Percentiles rank a stretch among this genome's conserved stretches.
Evolutionary conservation across 92 coral and sea anemone genomes (phyloP).

Genomic region (Porites cylindrica): DNA sequence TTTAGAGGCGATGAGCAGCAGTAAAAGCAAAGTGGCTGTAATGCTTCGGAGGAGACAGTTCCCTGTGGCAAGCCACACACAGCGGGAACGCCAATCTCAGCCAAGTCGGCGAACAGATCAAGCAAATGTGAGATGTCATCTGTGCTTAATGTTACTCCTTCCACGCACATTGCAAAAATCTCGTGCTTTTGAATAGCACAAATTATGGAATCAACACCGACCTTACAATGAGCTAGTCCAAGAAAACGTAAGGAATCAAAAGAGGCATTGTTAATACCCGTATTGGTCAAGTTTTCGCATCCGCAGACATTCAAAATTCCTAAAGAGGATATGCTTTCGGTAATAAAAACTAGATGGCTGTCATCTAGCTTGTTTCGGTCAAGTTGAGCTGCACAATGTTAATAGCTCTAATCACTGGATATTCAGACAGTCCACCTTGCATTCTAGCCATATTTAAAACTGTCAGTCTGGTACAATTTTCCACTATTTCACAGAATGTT

Average conservation of each 20-base stretch:
- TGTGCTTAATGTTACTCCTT: not conserved
- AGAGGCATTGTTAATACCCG: not conserved
- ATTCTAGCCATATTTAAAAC: slow-evolving; percentile 12
- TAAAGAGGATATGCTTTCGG: not conserved
- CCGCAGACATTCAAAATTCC: slow-evolving; percentile 7
- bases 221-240: not conserved
- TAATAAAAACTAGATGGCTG: not conserved
- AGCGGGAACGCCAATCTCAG: slow-evolving; percentile 15
- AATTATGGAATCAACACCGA: slow-evolving; percentile 2
- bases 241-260: not conserved
- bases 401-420: not conserved
- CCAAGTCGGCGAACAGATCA: not conserved
- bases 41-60: slow-evolving; percentile 8
- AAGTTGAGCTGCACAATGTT: slow-evolving; percentile 3
- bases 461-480: not conserved
- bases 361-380: slow-evolving; percentile 13
- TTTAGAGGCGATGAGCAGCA: not conserved
- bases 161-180: slow-evolving; percentile 13
- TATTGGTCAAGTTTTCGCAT: not conserved
- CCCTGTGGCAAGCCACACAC: slow-evolving; percentile 5
- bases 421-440: not conserved
- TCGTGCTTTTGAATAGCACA: slow-evolving; percentile 4
- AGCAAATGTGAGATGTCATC: not conserved
- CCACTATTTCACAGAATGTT: not conserved
- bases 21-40: slow-evolving; percentile 1